A percentile compares a stretch with the other conserved stretches of the same genome.
Conservation (phyloP, 2,113 vertebrate genomes). For the mouse (Mus musculus) region DNA sequence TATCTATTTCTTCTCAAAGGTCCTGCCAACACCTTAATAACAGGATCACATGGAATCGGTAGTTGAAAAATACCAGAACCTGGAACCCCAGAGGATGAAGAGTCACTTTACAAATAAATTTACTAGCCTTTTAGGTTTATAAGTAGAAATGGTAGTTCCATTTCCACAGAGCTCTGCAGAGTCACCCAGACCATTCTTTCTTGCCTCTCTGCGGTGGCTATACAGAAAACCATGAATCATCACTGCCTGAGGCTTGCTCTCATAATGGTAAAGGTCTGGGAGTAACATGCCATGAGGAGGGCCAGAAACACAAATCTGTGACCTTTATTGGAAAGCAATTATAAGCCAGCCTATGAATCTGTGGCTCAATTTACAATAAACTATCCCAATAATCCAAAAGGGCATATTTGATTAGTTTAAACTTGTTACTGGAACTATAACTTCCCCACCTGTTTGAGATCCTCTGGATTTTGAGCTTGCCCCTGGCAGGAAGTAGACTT, state of each 20-base stretch:
- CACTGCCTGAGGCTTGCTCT: background rate
- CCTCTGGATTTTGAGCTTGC: background rate
- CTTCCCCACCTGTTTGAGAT: background rate
- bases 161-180: background rate
- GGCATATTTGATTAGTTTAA: background rate
- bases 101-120: background rate
- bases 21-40: background rate
- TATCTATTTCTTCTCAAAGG: background rate
- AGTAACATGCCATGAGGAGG: background rate
- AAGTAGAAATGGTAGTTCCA: background rate
- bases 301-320: background rate
- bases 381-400: background rate
- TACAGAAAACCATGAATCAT: background rate
- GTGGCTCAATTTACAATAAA: background rate
- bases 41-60: background rate
- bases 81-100: background rate
- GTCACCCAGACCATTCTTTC: background rate
- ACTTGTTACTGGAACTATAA: background rate
- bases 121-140: background rate
- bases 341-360: background rate
- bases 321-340: background rate
- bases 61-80: background rate
- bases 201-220: background rate
- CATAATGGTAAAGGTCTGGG: too few species aligned
- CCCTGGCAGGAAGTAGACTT: background rate